Evolutionary conservation across 2,888 invertebrate genomes (phyloP), one percentile per base, ranked within the genome.

Genomic region (Mechanitis mazaeus): DNA sequence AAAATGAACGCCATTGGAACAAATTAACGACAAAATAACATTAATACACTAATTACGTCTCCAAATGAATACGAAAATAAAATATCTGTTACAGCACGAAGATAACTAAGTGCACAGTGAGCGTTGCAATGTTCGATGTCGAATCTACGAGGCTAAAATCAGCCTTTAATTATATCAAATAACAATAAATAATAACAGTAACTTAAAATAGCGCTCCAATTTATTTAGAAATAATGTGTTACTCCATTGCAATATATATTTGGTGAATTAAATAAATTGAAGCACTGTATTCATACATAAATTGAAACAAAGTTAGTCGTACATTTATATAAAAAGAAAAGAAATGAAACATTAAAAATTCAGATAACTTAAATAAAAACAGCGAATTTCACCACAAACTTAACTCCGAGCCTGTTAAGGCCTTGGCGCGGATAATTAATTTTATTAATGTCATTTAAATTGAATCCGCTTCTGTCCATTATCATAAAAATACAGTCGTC

Each of bases 91-190:
- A 89, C 89, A 88, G 83, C 87, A 90, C 87, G 88, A 89, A 87
- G 87, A 87, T 82, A 79, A 89, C 90, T 90, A 90, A 86, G 90
- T 89, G 90, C 90, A 88, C 79, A 85, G 88, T 87, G 88, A 87
- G 87, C 73, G 64, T 72, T 71, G 70, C 70, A 73, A 64, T 72
- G 78, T 81, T 84, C 83, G 72, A 80, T 74, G 86, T 86, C 87
- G 83, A 87, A 84, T 81, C 83, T 80, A 79, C 73, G 67, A 67
- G 67, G 63, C 67, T 67, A 65, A 68, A 79, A 75, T 75, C 75
- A 75, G 81, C 80, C 78, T 79, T 78, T 69, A 56, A 35, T 60
- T 53, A 63, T 61, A 68, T 63, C 61, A 66, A 46, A 56, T 63
- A 9, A 53, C 45, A 46, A 57, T 54, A 12, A 45, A 63, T 50